Evolutionary conservation across 2,888 invertebrate genomes (phyloP).

Genomic region (Melanophora roralis): DNA sequence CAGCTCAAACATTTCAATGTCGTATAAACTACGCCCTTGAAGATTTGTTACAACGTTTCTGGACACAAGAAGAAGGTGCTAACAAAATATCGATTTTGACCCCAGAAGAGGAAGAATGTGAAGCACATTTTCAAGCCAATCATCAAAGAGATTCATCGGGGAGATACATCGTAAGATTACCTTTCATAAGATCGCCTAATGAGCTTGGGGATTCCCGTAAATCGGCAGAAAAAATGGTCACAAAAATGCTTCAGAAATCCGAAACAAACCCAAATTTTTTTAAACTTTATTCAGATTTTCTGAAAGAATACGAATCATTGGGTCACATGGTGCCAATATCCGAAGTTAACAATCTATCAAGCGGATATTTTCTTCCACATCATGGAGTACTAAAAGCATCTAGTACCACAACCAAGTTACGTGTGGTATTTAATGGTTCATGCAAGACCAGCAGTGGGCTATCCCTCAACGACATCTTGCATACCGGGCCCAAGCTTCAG

Average conservation of each 20-base stretch:
- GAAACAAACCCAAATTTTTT: background rate
- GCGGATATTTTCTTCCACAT: constrained; percentile 12
- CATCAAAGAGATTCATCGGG: background rate
- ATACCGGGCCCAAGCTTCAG: too few species aligned
- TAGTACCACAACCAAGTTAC: constrained; percentile 15
- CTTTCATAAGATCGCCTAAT: background rate
- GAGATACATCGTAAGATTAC: background rate
- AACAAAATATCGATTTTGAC: background rate
- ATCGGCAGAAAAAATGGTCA: too few species aligned
- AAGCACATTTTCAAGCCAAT: background rate
- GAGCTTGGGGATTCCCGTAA: background rate
- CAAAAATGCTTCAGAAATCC: background rate
- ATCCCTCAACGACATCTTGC: constrained; percentile 37
- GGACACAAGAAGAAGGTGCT: background rate
- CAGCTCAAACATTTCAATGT: too few species aligned
- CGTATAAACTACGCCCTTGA: too few species aligned
- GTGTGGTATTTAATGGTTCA: constrained; percentile 21
- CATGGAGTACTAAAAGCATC: background rate
- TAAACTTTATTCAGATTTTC: background rate
- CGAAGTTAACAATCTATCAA: too few species aligned
- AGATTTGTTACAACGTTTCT: too few species aligned
- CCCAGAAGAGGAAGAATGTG: background rate
- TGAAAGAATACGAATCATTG: background rate
- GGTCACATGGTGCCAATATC: background rate
- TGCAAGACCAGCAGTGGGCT: constrained; percentile 16